Evolutionary conservation across 2,888 invertebrate genomes (phyloP).

Genomic region (Gryllus longicercus): DNA sequence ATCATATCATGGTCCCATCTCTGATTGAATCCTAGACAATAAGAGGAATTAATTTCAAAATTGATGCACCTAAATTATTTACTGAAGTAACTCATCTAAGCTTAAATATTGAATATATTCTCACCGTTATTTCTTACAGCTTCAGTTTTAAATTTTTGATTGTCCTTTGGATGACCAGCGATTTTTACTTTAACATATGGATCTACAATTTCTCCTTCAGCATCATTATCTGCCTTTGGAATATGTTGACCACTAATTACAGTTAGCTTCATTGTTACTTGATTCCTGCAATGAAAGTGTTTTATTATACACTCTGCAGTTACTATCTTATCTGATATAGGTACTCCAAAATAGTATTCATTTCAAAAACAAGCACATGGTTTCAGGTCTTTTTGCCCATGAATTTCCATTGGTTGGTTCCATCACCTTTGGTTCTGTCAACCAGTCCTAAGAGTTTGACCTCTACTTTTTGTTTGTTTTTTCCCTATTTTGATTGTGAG

Average conservation of each 20-base stretch:
- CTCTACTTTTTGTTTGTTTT: too few relatives aligned
- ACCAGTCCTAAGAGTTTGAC: too few relatives aligned
- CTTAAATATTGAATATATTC: conserved; percentile 27
- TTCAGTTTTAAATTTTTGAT: conserved; percentile 48
- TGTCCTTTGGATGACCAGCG: conserved; percentile 48
- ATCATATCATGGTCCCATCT: conserved; percentile 53
- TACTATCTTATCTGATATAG: too few relatives aligned
- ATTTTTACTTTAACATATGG: conserved; percentile 54
- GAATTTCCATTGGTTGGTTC: too few relatives aligned
- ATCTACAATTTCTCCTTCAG: conserved; percentile 52
- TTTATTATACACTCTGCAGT: not conserved
- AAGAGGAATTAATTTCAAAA: not conserved
- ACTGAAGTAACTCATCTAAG: not conserved
- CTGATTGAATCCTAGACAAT: conserved; percentile 53
- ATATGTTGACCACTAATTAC: conserved; percentile 58
- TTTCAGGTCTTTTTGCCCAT: too few relatives aligned
- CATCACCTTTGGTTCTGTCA: too few relatives aligned
- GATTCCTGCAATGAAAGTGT: conserved; percentile 27
- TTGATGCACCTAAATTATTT: not conserved
- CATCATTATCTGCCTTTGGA: conserved; percentile 47
- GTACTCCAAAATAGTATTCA: too few relatives aligned
- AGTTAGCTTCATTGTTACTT: conserved; percentile 42
- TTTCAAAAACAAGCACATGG: too few relatives aligned
- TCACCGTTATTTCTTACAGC: conserved; percentile 54
- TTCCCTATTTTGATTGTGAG: too few relatives aligned